Evolutionary conservation across 2,113 vertebrate species (phyloP).

Genomic region (Cochlearius cochlearius): DNA sequence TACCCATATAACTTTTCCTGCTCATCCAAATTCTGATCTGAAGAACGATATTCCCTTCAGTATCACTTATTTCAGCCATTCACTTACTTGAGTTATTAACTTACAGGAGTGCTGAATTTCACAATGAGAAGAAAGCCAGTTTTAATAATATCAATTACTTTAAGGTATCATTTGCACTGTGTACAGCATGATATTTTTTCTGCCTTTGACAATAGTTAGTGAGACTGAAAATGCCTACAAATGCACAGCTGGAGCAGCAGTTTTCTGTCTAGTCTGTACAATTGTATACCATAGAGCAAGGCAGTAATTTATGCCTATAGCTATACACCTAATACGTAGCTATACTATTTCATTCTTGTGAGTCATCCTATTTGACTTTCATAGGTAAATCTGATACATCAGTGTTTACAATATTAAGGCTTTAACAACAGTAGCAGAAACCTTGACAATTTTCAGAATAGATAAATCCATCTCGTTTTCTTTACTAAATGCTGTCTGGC

Average conservation of each 20-base stretch:
- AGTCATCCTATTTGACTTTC: background rate
- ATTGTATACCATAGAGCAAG: background rate
- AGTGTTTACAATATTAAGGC: background rate
- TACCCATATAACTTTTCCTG: background rate
- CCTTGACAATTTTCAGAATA: background rate
- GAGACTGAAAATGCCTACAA: background rate
- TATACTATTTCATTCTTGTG: background rate
- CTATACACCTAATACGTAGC: background rate
- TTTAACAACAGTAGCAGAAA: background rate
- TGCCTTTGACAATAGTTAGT: background rate
- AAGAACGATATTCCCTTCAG: background rate
- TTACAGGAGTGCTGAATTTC: background rate
- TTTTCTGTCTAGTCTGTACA: background rate
- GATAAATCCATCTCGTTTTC: background rate
- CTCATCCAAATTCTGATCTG: background rate
- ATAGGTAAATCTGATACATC: background rate
- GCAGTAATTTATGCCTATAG: background rate
- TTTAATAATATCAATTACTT: slow-evolving; percentile 15
- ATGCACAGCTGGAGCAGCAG: background rate
- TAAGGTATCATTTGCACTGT: background rate
- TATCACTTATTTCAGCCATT: background rate
- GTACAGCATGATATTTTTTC: background rate
- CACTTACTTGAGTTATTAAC: background rate
- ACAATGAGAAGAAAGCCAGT: background rate
- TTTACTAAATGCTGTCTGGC: background rate